A percentile compares a stretch with the other conserved stretches of the same genome.
Evolutionary conservation across 2,888 invertebrate genomes (phyloP).

Genomic region (Incurvaria masculella): DNA sequence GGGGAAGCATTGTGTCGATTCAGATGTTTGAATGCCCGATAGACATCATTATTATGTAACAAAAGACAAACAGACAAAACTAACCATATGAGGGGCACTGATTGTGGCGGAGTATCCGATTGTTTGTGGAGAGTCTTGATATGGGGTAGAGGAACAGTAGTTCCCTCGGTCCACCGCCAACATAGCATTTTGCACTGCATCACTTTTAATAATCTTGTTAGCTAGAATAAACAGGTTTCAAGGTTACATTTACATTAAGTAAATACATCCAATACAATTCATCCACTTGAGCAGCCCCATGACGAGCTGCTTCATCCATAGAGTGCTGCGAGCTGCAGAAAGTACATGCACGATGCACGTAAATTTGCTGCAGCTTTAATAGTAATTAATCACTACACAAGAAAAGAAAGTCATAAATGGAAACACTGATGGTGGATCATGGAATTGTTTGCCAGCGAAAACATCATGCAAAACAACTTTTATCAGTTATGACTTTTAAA

Average conservation of each 20-base stretch:
- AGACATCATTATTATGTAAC: neutral
- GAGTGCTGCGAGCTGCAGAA: slow-evolving; percentile 1
- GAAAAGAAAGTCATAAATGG: slow-evolving; percentile 13
- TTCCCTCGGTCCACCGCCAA: slow-evolving; percentile 76
- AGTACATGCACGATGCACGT: slow-evolving; percentile 8
- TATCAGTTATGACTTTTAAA: slow-evolving; percentile 12
- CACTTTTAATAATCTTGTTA: slow-evolving; percentile 74
- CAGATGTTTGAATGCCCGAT: neutral
- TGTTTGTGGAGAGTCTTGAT: slow-evolving; percentile 87
- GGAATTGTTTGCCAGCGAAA: slow-evolving; percentile 13
- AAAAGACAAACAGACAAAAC: slow-evolving; percentile 8
- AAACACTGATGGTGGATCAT: slow-evolving; percentile 13
- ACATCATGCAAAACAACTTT: slow-evolving; percentile 11
- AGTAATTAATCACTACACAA: slow-evolving; percentile 15
- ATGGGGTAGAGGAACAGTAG: slow-evolving; percentile 75
- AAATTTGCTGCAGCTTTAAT: slow-evolving; percentile 16
- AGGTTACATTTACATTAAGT: no score
- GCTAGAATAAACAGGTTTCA: no score
- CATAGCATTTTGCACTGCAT: slow-evolving; percentile 79
- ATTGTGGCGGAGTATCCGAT: slow-evolving; percentile 96
- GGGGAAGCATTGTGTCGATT: neutral
- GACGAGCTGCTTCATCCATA: neutral
- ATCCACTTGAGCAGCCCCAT: no score
- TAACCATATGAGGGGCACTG: slow-evolving; percentile 95
- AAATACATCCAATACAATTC: no score